Conservation (phyloP, 2,797 vertebrate genomes). For the Chiroxiphia lanceolata region DNA sequence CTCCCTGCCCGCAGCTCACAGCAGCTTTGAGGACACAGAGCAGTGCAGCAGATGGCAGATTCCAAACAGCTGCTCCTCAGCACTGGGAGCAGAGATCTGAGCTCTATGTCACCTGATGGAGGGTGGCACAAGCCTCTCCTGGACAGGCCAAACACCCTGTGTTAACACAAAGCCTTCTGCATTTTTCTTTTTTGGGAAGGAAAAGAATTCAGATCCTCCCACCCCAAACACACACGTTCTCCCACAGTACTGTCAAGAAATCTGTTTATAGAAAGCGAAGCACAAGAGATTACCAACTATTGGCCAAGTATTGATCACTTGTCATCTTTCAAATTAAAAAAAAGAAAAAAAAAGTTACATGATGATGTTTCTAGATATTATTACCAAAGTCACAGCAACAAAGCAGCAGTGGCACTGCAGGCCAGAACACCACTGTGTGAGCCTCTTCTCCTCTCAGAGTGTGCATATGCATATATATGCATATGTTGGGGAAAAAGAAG, state of each 20-base stretch:
- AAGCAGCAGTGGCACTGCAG: neutral
- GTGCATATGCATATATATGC: rapidly evolving
- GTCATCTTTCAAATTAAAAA: neutral
- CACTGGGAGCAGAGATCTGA: neutral
- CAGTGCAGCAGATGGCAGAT: neutral
- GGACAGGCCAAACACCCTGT: neutral
- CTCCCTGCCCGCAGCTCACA: neutral
- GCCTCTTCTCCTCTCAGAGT: neutral
- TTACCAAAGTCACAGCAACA: neutral
- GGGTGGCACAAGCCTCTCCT: neutral
- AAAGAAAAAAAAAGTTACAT: neutral
- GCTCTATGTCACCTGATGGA: neutral
- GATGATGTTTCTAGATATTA: neutral
- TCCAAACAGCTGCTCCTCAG: neutral
- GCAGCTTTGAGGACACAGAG: neutral
- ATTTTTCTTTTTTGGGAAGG: neutral
- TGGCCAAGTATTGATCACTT: neutral
- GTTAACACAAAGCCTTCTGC: neutral
- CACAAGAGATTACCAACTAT: neutral
- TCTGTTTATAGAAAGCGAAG: neutral
- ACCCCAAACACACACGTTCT: neutral
- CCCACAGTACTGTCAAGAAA: neutral
- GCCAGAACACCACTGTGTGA: neutral
- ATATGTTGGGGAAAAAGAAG: neutral
- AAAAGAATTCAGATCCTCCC: neutral